These are phyloP conservation scores for Alloscopus bannaensis DNA, from an alignment of 2,888 invertebrate species.

Conservation along the genomic window DNA sequence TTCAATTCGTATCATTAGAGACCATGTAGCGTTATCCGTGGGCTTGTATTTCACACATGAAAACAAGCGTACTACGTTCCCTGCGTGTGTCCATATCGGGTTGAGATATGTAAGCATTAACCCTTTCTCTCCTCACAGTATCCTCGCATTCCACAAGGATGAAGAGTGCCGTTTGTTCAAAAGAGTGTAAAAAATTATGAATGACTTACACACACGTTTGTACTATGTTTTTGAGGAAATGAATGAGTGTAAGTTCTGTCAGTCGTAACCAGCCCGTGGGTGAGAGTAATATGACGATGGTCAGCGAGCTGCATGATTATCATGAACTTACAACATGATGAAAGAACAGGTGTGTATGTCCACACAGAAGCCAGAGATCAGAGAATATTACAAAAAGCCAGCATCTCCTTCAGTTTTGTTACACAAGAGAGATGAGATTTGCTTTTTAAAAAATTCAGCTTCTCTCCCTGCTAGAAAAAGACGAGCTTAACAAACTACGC, in stretches of 20 bases:
- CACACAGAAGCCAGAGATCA: neutral
- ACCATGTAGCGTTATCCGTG: neutral
- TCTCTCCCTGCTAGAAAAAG: too few species aligned
- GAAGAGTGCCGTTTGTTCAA: conserved; percentile 2
- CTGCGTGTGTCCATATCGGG: neutral
- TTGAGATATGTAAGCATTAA: too few species aligned
- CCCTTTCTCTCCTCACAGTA: conserved; percentile 23
- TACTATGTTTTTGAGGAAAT: conserved; percentile 3
- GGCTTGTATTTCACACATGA: neutral
- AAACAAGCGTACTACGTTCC: neutral
- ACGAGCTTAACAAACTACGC: too few species aligned
- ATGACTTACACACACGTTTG: conserved; percentile 19
- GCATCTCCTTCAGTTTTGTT: neutral
- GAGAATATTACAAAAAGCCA: neutral
- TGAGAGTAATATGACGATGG: conserved; percentile 16
- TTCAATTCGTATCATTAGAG: neutral
- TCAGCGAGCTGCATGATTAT: too few species aligned
- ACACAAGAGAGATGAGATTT: too few species aligned
- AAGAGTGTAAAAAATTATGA: conserved; percentile 24
- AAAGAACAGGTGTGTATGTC: neutral
- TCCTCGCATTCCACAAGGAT: neutral
- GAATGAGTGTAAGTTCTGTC: conserved; percentile 25
- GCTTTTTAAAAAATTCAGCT: too few species aligned
- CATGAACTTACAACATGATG: neutral
- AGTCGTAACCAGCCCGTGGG: neutral